Base-by-base conservation (phyloP, 2,797 vertebrate genomes). In the Neosilurus hyrtlii region DNA sequence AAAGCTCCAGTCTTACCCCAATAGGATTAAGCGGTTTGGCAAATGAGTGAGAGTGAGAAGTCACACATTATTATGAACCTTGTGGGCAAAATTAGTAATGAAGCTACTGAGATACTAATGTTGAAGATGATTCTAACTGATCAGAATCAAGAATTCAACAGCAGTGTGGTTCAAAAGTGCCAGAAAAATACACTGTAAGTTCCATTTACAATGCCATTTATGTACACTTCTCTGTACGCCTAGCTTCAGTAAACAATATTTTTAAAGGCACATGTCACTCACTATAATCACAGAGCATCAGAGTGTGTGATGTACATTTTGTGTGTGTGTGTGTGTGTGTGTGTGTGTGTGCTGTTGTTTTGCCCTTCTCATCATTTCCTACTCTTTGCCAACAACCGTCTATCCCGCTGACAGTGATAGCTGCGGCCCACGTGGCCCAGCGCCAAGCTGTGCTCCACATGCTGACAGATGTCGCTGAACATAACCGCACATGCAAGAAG, bases 391-490 rank as follows among this genome's bases (percentile, higher is more conserved):
- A 76, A 61, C 79, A 81, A 56, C 57, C 65, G 49, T 86, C 24
- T 49, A 74, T 84, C 83, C 87, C 84, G 90, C 88, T 91, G 88
- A 84, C 89, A 82, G 72, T 88, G 91, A 92, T 91, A 85, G 87
- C 88, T 80, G 75, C 84, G 72, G 88, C 91, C 90, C 91, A 87
- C 82, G 67, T 86, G 86, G 87, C 86, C 83, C 84, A 84, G 80
- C 70, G 84, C 88, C 88, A 65, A 85, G 88, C 89, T 90, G 85
- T 59, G 79, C 90, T 90, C 90, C 89, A 90, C 87, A 83, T 91
- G 91, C 91, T 92, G 92, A 94, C 93, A 93, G 90, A 93, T 93
- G 93, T 93, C 92, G 90, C 71, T 67, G 68, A 87, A 87, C 88
- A 90, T 91, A 84, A 88, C 88, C 81, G 86, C 82, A 89, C 88